Evolutionary conservation across 1,140 invertebrate species (phyloP).

Genomic region (Bombus superbus): DNA sequence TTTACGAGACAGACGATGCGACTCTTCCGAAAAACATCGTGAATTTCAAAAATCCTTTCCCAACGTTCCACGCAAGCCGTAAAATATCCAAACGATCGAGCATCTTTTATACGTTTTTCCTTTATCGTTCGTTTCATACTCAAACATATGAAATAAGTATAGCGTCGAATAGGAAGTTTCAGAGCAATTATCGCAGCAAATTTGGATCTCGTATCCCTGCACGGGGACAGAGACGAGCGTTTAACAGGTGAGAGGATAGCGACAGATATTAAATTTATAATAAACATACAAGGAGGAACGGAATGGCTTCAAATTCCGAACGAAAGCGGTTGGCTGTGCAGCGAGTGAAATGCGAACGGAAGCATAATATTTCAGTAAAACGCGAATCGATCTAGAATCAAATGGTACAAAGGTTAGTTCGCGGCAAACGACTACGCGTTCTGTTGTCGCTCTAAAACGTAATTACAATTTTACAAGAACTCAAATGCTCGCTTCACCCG

Average conservation of each 20-base stretch:
- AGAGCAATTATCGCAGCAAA: not conserved
- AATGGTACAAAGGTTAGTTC: not conserved
- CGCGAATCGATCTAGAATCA: not conserved
- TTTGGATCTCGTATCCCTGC: not conserved
- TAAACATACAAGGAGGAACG: not conserved
- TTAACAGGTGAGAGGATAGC: not conserved
- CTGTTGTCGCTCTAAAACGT: not conserved
- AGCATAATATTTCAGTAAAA: not conserved
- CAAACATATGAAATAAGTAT: not conserved
- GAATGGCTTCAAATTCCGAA: not conserved
- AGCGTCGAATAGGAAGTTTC: not conserved
- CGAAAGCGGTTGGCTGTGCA: not conserved
- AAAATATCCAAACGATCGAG: not conserved
- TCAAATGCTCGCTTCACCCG: too few species aligned
- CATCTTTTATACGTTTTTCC: too few species aligned
- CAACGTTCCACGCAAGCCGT: not conserved
- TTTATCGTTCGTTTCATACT: not conserved
- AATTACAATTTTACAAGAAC: not conserved
- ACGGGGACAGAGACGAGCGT: too few species aligned
- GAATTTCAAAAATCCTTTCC: not conserved
- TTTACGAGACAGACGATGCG: too few species aligned
- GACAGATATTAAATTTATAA: not conserved
- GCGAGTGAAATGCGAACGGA: not conserved
- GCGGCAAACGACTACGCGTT: not conserved
- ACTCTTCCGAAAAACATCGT: not conserved